A percentile compares a stretch with the other conserved stretches of the same genome.
These are phyloP conservation scores for Rhizomys pruinosus DNA, from an alignment of 2,113 vertebrate genomes.

Conservation along the genomic window DNA sequence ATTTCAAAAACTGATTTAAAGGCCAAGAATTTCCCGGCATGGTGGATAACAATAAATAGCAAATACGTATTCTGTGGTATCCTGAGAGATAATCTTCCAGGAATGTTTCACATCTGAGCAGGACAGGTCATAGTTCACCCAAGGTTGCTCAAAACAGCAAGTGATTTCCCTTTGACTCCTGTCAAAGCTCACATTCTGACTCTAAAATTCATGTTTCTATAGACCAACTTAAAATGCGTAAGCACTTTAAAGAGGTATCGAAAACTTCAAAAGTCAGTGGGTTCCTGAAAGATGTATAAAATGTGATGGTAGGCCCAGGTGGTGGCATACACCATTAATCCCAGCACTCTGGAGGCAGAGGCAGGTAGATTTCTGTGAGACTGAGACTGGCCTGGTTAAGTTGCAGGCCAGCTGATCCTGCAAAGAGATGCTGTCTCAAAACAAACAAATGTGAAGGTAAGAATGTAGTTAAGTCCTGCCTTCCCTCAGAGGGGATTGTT, in stretches of 20 bases:
- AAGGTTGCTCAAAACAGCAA: background rate
- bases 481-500: background rate
- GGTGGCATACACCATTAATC: too few species aligned
- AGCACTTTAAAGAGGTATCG: background rate
- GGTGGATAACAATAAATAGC: background rate
- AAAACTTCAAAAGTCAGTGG: background rate
- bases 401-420: too few species aligned
- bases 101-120: background rate
- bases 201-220: background rate
- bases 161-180: background rate
- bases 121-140: background rate
- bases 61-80: background rate
- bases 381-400: too few species aligned
- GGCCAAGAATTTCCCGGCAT: background rate
- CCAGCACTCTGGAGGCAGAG: too few species aligned
- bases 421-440: too few species aligned
- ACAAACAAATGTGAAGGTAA: too few species aligned
- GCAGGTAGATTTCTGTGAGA: too few species aligned
- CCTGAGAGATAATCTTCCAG: constrained; percentile 11
- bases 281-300: background rate
- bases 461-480: background rate
- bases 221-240: background rate
- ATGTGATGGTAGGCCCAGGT: background rate
- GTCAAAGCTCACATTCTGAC: background rate
- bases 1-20: constrained; percentile 39